Evolutionary conservation across 1,140 invertebrate species (phyloP).

Genomic region (Ceratina calcarata): DNA sequence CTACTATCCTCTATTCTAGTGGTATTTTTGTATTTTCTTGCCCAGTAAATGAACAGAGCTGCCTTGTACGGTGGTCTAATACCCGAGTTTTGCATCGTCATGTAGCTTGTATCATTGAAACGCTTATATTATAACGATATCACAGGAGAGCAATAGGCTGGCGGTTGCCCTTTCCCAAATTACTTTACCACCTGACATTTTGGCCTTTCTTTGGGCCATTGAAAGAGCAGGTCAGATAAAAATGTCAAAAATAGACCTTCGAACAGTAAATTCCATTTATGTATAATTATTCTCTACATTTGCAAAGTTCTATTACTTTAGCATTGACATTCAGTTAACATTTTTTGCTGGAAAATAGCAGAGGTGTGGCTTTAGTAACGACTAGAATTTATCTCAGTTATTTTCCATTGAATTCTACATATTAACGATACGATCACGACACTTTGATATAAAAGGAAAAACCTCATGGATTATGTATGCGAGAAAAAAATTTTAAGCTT

Average conservation of each 20-base stretch:
- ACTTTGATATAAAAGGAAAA: not conserved
- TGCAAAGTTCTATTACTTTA: not conserved
- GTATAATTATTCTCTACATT: not conserved
- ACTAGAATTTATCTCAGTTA: not conserved
- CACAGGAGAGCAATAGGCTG: not conserved
- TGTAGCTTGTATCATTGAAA: not conserved
- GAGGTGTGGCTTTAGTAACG: conserved; percentile 4
- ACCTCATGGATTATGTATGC: not conserved
- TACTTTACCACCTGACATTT: not conserved
- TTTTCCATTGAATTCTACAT: not conserved
- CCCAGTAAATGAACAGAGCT: not conserved
- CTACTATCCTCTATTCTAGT: conserved; percentile 50
- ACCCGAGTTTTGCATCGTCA: not conserved
- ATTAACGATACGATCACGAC: not conserved
- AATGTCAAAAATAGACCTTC: conserved; percentile 25
- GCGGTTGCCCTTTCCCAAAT: not conserved
- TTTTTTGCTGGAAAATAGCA: conserved; percentile 5
- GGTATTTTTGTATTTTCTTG: conserved; percentile 11
- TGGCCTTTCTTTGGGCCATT: not conserved
- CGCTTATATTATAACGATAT: not conserved
- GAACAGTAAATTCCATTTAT: not conserved
- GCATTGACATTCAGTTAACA: not conserved
- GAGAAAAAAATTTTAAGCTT: not conserved
- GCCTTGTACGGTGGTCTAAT: not conserved
- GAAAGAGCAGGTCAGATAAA: not conserved